Conservation (phyloP, 1,140 invertebrate species). For the Sycophaga agraensis region DNA sequence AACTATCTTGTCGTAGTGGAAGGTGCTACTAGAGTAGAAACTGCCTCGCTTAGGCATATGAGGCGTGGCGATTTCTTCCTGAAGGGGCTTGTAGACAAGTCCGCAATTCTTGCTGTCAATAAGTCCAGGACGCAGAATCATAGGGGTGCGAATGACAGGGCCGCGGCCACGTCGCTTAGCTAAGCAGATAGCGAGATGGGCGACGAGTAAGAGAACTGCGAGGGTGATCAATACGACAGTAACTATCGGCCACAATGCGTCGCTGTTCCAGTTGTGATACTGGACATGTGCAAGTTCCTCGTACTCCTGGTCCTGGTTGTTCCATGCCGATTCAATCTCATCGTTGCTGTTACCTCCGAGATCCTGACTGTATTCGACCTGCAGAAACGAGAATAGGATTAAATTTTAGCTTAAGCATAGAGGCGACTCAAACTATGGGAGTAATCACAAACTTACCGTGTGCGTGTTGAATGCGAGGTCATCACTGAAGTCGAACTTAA, state of each 20-base stretch:
- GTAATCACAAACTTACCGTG: neutral
- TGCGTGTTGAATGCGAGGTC: neutral
- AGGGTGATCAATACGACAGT: slow-evolving; percentile 39
- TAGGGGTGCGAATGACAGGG: slow-evolving; percentile 50
- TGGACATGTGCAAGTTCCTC: slow-evolving; percentile 32
- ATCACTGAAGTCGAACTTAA: slow-evolving; percentile 22
- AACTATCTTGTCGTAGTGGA: slow-evolving; percentile 66
- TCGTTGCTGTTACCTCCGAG: slow-evolving; percentile 25
- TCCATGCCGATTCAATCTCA: slow-evolving; percentile 39
- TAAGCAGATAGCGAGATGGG: slow-evolving; percentile 39
- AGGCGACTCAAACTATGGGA: no score
- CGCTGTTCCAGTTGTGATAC: slow-evolving; percentile 37
- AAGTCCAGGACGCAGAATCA: slow-evolving; percentile 50
- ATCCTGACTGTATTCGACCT: slow-evolving; percentile 33
- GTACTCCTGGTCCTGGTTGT: slow-evolving; percentile 42
- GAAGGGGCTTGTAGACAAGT: slow-evolving; percentile 58
- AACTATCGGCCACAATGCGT: slow-evolving; percentile 42
- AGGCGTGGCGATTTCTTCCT: slow-evolving; percentile 54
- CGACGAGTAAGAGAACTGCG: slow-evolving; percentile 38
- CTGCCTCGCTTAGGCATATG: slow-evolving; percentile 59
- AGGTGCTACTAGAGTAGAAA: slow-evolving; percentile 65
- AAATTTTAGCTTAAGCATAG: no score
- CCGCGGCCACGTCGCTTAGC: slow-evolving; percentile 46
- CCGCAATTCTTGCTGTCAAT: slow-evolving; percentile 54
- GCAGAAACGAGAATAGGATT: neutral